Percentiles rank a stretch among this genome's conserved stretches.
These are phyloP conservation scores for Adelognathus sp. DNA, from an alignment of 2,888 invertebrate genomes.

Conservation along the genomic window DNA sequence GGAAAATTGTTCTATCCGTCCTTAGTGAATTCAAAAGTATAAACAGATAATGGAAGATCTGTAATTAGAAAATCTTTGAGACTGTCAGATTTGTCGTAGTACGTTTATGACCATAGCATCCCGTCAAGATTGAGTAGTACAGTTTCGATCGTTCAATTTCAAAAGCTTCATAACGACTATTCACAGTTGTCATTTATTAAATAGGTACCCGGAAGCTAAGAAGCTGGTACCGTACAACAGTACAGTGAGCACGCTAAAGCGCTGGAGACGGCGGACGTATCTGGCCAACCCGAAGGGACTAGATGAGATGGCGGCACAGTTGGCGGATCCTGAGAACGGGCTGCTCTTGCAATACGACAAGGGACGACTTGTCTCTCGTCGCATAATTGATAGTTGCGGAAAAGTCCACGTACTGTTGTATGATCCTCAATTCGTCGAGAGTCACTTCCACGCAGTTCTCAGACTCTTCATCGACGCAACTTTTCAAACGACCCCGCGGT, in stretches of 20 bases:
- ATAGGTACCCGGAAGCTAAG: conserved; percentile 26
- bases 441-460: not conserved
- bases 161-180: too few relatives aligned
- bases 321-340: conserved; percentile 2
- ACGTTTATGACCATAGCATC: too few relatives aligned
- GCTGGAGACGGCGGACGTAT: not conserved
- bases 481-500: conserved; percentile 29
- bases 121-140: too few relatives aligned
- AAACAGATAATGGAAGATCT: too few relatives aligned
- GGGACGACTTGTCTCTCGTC: not conserved
- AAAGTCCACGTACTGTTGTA: conserved; percentile 19
- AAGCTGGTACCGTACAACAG: conserved; percentile 4
- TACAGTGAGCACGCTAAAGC: conserved; percentile 6
- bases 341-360: conserved; percentile 12
- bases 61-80: too few relatives aligned
- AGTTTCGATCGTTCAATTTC: too few relatives aligned
- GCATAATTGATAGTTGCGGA: not conserved
- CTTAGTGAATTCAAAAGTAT: too few relatives aligned
- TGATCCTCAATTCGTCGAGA: conserved; percentile 10
- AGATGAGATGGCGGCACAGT: conserved; percentile 10
- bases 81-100: too few relatives aligned
- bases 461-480: conserved; percentile 47
- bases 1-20: too few relatives aligned
- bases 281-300: conserved; percentile 18
- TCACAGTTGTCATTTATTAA: not conserved